These are phyloP conservation scores for Murina feae DNA, from an alignment of 2,113 vertebrate genomes.

Conservation along the genomic window DNA sequence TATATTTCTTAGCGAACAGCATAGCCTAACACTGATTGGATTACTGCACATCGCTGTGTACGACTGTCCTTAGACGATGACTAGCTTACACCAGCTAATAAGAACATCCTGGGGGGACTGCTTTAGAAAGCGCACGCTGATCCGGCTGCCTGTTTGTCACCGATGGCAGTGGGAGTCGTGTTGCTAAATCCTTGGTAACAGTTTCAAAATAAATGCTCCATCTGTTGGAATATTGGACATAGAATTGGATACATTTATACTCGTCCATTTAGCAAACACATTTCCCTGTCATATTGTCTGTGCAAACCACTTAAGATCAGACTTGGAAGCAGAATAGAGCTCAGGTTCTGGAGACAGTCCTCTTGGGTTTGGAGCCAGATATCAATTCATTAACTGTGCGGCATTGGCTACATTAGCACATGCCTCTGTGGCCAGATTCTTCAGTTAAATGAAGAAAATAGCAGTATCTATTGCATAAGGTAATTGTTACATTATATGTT, in stretches of 20 bases:
- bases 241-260: background rate
- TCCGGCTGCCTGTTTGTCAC: background rate
- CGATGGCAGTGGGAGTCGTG: background rate
- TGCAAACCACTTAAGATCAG: background rate
- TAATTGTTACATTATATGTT: background rate
- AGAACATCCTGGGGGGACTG: background rate
- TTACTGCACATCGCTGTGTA: background rate
- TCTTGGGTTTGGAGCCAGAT: background rate
- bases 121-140: background rate
- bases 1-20: background rate
- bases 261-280: background rate
- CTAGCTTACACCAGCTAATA: background rate
- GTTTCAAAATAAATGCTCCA: background rate
- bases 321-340: background rate
- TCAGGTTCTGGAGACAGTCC: background rate
- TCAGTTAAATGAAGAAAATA: background rate
- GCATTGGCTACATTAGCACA: background rate
- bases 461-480: background rate
- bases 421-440: background rate
- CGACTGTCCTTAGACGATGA: background rate
- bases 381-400: background rate
- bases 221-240: background rate
- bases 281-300: background rate
- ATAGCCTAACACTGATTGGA: background rate
- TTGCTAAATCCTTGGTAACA: background rate